Evolutionary conservation across 2,797 vertebrate genomes (phyloP).

Genomic region (Neosalanx taihuensis): DNA sequence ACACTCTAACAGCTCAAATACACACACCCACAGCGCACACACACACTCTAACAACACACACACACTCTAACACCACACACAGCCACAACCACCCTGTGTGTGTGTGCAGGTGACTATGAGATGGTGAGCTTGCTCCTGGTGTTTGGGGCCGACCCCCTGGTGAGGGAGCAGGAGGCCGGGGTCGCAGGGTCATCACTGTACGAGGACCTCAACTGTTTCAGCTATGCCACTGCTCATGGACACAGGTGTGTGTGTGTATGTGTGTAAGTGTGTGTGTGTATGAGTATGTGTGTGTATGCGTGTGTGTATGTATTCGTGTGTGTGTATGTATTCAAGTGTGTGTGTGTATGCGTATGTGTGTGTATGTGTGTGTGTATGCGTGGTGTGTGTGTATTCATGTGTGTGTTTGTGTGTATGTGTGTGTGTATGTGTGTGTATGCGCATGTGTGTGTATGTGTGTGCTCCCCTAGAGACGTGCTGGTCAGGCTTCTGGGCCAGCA

Average conservation of each 20-base stretch:
- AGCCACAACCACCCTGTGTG: not conserved
- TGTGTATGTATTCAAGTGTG: not conserved
- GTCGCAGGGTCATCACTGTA: slow-evolving; percentile 84
- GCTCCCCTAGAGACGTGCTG: slow-evolving; percentile 79
- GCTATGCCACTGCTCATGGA: slow-evolving; percentile 90
- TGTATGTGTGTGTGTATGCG: not conserved
- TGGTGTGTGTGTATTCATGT: not conserved
- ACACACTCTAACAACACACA: not conserved
- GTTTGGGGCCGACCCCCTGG: slow-evolving; percentile 85
- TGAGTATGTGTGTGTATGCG: not conserved
- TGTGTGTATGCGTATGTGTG: not conserved
- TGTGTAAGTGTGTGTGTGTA: not conserved
- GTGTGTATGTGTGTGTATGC: not conserved
- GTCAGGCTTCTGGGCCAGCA: slow-evolving; percentile 86
- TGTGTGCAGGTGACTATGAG: slow-evolving; percentile 84
- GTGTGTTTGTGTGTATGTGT: not conserved
- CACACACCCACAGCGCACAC: not conserved
- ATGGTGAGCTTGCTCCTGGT: slow-evolving; percentile 85
- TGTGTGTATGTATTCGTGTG: not conserved
- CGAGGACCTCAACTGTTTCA: slow-evolving; percentile 94
- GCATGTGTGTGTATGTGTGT: not conserved
- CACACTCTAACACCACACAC: not conserved
- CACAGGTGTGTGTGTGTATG: slow-evolving; percentile 77
- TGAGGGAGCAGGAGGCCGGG: slow-evolving; percentile 81
- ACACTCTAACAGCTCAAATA: not conserved